Evolutionary conservation across 2,113 vertebrate genomes (phyloP), one percentile per base, ranked within the genome.

Genomic region (Bombycilla garrulus): DNA sequence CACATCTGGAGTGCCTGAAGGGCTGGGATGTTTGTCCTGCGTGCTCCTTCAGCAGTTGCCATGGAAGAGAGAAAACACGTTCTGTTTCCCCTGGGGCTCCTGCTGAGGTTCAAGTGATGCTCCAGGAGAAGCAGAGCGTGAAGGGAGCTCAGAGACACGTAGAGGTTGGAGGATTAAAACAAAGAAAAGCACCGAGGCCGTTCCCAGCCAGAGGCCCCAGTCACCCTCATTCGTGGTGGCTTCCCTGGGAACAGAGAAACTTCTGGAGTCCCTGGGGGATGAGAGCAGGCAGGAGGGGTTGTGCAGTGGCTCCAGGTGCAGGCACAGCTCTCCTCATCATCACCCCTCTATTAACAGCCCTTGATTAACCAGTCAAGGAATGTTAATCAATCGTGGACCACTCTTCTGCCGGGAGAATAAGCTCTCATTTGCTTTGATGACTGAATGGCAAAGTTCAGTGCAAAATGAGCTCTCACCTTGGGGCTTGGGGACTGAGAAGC

Each of bases 231-330:
- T 18, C 18, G 4, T 0, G 4, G 22, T 0, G 5, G 5, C 21
- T 50, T 36, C 31, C 1, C 25, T 8, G 19, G 5, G 38, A 33
- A 3, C 23, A 51, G 48, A 22, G 65, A 2, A 83, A 45, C 14
- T 56, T 3, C 53, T 16, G 31, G 38, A 26, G 24, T 74, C n/a
- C 51, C 51, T 28, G 44, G 47, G 57, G 9, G 36, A 7, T 11
- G 10, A 47, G 51, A 15, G 2, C 6, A 22, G 0, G 0, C 38
- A 35, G 2, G 26, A 3, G 33, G 2, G 42, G 10, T 16, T 45
- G 29, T 15, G 36, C 45, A 23, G 29, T 4, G 35, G 15, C 4
- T 15, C 35, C 45, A 7, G 47, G n/a, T 10, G 24, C 42, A 61
- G 60, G 29, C 44, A 14, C 40, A 3, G 31, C 31, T 19, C 24